Conservation (phyloP, 2,888 invertebrate genomes). For the Spatulosminthurus flaviceps region DNA sequence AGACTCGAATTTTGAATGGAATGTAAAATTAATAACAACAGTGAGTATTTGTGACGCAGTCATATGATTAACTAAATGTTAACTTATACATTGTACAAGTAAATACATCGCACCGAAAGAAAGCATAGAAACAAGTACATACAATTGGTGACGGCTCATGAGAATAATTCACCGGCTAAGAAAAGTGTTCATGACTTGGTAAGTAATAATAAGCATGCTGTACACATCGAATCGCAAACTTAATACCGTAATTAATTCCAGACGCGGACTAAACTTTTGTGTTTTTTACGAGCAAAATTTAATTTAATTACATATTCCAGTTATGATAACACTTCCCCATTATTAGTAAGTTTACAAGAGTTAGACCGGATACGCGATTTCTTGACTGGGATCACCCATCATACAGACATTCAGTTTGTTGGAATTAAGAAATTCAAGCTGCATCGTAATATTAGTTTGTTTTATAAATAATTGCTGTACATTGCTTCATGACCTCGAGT, state of each 20-base stretch:
- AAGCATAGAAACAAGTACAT: slow-evolving; percentile 23
- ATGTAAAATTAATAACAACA: slow-evolving; percentile 27
- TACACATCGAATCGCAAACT: slow-evolving; percentile 3
- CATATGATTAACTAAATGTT: background rate
- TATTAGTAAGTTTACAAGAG: no score
- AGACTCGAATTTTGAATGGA: slow-evolving; percentile 22
- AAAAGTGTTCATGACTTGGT: slow-evolving; percentile 11
- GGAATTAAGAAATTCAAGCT: background rate
- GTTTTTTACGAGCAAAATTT: background rate
- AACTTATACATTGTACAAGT: background rate
- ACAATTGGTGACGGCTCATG: background rate
- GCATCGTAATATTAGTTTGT: slow-evolving; percentile 4
- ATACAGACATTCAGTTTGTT: no score
- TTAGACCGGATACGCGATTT: background rate
- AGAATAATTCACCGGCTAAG: background rate
- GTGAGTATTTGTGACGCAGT: slow-evolving; percentile 34
- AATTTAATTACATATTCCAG: background rate
- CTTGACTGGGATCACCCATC: background rate
- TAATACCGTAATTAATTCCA: background rate
- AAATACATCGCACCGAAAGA: slow-evolving; percentile 4
- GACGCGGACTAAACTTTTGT: background rate
- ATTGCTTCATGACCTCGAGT: background rate
- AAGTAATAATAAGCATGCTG: background rate
- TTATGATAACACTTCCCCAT: no score
- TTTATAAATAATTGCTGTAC: slow-evolving; percentile 18